Conservation (phyloP, 2,113 vertebrate genomes). For the Odobenus rosmarus region DNA sequence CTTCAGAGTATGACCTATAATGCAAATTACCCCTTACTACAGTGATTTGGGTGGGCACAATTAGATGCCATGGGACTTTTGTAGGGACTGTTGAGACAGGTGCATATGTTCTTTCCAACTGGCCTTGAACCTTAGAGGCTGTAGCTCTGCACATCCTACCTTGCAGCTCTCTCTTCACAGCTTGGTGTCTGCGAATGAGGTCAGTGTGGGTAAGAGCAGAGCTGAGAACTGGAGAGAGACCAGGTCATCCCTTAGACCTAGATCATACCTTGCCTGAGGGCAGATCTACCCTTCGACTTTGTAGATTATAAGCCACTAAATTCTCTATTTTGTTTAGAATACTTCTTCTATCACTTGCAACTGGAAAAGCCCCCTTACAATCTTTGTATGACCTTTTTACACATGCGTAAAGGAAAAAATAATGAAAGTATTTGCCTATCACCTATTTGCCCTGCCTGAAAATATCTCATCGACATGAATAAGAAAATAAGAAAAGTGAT, state of each 20-base stretch:
- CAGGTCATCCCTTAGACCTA: not conserved
- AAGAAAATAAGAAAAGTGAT: not conserved
- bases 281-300: not conserved
- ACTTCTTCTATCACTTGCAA: not conserved
- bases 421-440: not conserved
- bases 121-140: not conserved
- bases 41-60: not conserved
- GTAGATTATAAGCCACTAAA: not conserved
- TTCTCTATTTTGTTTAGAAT: not conserved
- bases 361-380: not conserved
- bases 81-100: not conserved
- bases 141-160: not conserved
- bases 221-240: not conserved
- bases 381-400: not conserved
- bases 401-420: not conserved
- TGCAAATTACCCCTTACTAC: not conserved
- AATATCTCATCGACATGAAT: constrained; percentile 12
- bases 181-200: not conserved
- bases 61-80: not conserved
- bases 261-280: not conserved
- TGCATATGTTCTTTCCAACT: not conserved
- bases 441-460: not conserved
- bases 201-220: not conserved
- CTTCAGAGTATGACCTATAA: not conserved
- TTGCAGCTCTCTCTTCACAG: not conserved